A percentile compares a stretch with the other conserved stretches of the same genome.
phyloP scores from a whole-genome alignment of 2,888 invertebrate genomes.

The Baronia brevicornis region DNA sequence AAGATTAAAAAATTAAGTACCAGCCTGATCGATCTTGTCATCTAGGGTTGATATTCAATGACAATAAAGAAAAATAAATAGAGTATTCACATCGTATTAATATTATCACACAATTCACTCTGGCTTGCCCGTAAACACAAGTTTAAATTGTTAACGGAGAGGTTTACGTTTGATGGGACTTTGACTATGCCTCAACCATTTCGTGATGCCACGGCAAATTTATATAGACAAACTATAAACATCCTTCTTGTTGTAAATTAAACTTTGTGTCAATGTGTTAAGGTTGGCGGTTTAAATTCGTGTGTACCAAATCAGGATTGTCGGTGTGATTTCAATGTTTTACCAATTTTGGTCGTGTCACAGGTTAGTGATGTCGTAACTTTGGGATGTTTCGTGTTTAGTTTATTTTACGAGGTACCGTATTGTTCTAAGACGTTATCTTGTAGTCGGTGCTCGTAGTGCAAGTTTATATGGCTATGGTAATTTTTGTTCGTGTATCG shows the following conservation, averaged over 20 bases:
- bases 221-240: background rate
- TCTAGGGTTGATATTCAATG: too few species aligned
- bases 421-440: slow-evolving; percentile 10
- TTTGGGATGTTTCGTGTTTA: slow-evolving; percentile 21
- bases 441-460: background rate
- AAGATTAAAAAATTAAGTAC: too few species aligned
- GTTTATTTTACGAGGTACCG: slow-evolving; percentile 4
- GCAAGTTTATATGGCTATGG: background rate
- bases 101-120: slow-evolving; percentile 10
- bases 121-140: slow-evolving; percentile 8
- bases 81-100: too few species aligned
- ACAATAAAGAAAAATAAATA: too few species aligned
- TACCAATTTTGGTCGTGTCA: slow-evolving; percentile 29
- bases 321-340: slow-evolving; percentile 25
- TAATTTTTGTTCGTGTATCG: background rate
- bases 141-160: slow-evolving; percentile 19
- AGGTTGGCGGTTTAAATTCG: background rate
- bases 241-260: slow-evolving; percentile 12
- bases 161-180: slow-evolving; percentile 24
- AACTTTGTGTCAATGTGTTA: slow-evolving; percentile 11
- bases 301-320: slow-evolving; percentile 7
- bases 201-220: slow-evolving; percentile 5
- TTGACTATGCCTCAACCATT: slow-evolving; percentile 21
- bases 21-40: too few species aligned
- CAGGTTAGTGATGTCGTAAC: slow-evolving; percentile 28